phyloP scores from a whole-genome alignment of 2,113 vertebrate genomes.

The Callocephalon fimbriatum region DNA sequence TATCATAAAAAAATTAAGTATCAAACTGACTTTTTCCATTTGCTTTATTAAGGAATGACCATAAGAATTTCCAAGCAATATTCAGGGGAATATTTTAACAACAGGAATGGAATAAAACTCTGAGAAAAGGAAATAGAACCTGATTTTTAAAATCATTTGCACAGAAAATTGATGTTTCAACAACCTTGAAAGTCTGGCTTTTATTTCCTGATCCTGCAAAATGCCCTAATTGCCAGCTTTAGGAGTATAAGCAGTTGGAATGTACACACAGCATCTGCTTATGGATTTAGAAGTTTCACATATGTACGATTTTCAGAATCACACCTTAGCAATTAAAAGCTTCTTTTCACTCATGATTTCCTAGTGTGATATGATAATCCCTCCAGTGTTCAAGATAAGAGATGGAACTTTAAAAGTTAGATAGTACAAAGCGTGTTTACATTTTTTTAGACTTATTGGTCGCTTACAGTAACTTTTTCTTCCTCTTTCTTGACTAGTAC shows the following conservation, averaged over 20 bases:
- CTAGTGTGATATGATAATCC: not conserved
- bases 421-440: not conserved
- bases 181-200: not conserved
- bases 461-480: not conserved
- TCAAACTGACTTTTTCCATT: not conserved
- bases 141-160: not conserved
- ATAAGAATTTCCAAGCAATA: not conserved
- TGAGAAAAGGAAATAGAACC: not conserved
- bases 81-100: not conserved
- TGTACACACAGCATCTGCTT: not conserved
- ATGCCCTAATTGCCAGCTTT: not conserved
- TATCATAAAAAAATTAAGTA: not conserved
- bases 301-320: not conserved
- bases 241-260: not conserved
- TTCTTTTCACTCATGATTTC: not conserved
- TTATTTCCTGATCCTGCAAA: slow-evolving; percentile 1
- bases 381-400: not conserved
- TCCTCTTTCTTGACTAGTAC: not conserved
- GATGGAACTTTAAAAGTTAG: not conserved
- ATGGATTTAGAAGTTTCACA: not conserved
- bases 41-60: not conserved
- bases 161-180: not conserved
- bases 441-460: not conserved
- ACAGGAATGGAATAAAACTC: not conserved
- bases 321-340: not conserved